A percentile compares a stretch with the other conserved stretches of the same genome.
Evolutionary conservation across 2,888 invertebrate genomes (phyloP).

Genomic region (Rhorus exstirpatorius): DNA sequence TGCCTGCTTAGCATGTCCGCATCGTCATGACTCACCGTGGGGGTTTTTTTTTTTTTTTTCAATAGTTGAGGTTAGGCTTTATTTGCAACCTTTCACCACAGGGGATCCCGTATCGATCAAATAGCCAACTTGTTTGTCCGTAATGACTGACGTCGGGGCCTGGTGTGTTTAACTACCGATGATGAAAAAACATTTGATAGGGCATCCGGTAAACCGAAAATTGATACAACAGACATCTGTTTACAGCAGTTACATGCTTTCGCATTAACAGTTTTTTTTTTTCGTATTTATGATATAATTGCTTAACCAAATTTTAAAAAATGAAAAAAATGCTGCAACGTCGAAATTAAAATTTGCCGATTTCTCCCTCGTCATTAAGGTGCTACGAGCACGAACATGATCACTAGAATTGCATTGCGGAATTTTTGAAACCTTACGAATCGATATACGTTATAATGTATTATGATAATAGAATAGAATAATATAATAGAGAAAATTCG

Average conservation of each 20-base stretch:
- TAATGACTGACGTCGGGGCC: slow-evolving; percentile 71
- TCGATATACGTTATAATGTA: too few relatives aligned
- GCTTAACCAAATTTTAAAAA: too few relatives aligned
- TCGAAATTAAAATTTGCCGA: too few relatives aligned
- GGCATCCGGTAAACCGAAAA: slow-evolving; percentile 47
- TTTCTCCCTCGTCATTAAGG: too few relatives aligned
- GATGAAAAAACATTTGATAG: slow-evolving; percentile 40
- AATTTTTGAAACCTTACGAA: too few relatives aligned
- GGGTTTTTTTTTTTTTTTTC: slow-evolving; percentile 68
- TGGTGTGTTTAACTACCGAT: slow-evolving; percentile 47
- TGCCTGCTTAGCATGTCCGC: slow-evolving; percentile 65
- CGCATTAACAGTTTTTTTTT: background rate
- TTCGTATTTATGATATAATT: slow-evolving; percentile 1
- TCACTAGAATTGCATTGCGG: too few relatives aligned
- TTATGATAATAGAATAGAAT: too few relatives aligned
- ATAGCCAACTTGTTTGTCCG: slow-evolving; percentile 77
- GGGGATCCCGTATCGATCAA: slow-evolving; percentile 76
- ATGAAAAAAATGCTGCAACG: too few relatives aligned
- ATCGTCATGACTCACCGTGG: slow-evolving; percentile 71
- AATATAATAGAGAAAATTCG: too few relatives aligned
- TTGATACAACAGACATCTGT: slow-evolving; percentile 38
- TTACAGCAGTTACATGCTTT: background rate
- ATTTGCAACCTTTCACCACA: slow-evolving; percentile 63
- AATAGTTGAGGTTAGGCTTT: slow-evolving; percentile 53
- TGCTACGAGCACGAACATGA: too few relatives aligned